Evolutionary conservation across 2,797 vertebrate species (phyloP), one percentile per base, ranked within the genome.

Genomic region (Hyperoplus lanceolatus): DNA sequence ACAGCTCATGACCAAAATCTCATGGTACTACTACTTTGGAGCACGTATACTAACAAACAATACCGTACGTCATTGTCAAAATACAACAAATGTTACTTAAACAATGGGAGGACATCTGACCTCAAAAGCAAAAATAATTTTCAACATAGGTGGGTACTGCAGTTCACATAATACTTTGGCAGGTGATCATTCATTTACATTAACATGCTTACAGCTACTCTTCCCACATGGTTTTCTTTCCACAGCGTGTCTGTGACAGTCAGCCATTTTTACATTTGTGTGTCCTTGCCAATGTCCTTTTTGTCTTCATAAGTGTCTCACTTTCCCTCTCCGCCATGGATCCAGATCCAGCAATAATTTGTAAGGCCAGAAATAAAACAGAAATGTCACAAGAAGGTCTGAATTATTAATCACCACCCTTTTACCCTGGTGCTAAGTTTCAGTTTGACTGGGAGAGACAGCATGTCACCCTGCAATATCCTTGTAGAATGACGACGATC

Each of bases 331-430:
- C 70, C 43, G 73, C 53, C 72, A 77, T 83, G 71, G 75, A 88
- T 92, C 83, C 75, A 88, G 82, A 93, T 89, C 77, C 55, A 80
- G 80, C 74, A 81, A 85, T 86, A 90, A 92, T 92, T 87, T 88
- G 69, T 89, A 79, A 89, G 85, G 80, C 82, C 87, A 86, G 69
- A 93, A 94, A 93, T 93, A 91, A 92, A 92, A 90, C 60, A 73
- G 65, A 91, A 89, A 89, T 82, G 82, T 88, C 89, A 86, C 83
- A 93, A 90, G 82, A 92, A 88, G 77, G 58, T 75, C 85, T 95
- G 82, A 94, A 96, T 96, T 91, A 96, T 96, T 95, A 78, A 95
- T 94, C 73, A 45, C 16, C 56, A 73, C 67, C 87, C 87, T 91
- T 92, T 94, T 93, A 90, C 81, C 78, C 76, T 48, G 82, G 89